phyloP scores from a whole-genome alignment of 2,888 invertebrate species.

The Furcula furcula region DNA sequence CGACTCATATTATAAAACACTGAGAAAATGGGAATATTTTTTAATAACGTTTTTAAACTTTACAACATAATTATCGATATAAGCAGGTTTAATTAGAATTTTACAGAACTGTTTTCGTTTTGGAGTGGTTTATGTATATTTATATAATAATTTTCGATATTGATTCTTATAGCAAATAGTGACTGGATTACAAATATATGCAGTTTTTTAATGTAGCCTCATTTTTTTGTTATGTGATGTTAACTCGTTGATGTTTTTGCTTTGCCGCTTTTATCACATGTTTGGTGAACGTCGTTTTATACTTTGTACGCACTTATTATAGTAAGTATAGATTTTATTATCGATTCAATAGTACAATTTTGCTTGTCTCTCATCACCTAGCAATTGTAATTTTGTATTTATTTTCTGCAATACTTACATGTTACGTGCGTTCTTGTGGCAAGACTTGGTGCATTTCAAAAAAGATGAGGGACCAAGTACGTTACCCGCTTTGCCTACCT shows the following conservation, averaged over 20 bases:
- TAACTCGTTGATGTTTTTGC: conserved; percentile 11
- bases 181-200: conserved; percentile 17
- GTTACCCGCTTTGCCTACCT: conserved; percentile 16
- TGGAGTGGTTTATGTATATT: conserved; percentile 69
- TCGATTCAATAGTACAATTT: conserved; percentile 5
- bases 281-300: background rate
- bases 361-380: conserved; percentile 28
- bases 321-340: background rate
- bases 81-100: conserved; percentile 73
- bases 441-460: conserved; percentile 17
- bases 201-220: conserved; percentile 7
- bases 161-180: conserved; percentile 44
- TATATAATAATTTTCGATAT: conserved; percentile 69
- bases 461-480: conserved; percentile 26
- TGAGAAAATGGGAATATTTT: conserved; percentile 77
- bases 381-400: conserved; percentile 11
- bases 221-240: conserved; percentile 10
- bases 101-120: conserved; percentile 70
- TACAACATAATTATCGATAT: conserved; percentile 61
- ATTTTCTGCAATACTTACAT: conserved; percentile 2
- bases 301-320: background rate
- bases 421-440: conserved; percentile 3
- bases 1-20: conserved; percentile 57
- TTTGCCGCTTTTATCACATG: conserved; percentile 5
- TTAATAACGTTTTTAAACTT: conserved; percentile 72